These are phyloP conservation scores for Theonella swinhoei DNA, from an alignment of 37 sponge, comb jelly and placozoan species.

Conservation along the genomic window DNA sequence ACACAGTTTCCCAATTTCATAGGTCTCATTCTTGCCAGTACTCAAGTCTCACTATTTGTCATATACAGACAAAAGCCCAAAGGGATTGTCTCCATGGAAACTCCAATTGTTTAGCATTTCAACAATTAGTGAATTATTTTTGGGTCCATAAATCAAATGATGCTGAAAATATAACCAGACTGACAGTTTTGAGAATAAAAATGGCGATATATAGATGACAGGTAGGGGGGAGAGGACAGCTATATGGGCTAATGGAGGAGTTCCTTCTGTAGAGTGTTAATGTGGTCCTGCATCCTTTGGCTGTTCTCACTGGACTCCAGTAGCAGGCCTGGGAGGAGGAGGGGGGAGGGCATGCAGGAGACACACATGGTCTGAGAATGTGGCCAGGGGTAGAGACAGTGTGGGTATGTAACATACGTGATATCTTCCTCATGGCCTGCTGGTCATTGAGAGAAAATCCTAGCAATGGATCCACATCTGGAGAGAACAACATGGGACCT, in stretches of 20 bases:
- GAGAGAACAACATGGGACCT: neutral
- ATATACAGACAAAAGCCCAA: conserved; percentile 31
- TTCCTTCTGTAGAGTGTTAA: neutral
- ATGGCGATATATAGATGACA: neutral
- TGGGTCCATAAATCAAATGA: neutral
- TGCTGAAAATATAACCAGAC: neutral
- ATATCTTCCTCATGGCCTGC: neutral
- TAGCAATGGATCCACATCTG: neutral
- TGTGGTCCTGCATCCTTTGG: neutral
- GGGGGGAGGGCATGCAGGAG: no score
- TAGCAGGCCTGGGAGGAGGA: conserved; percentile 24
- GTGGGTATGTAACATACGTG: no score
- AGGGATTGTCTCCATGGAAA: conserved; percentile 46
- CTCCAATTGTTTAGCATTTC: conserved; percentile 8
- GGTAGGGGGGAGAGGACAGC: neutral
- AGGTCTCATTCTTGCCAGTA: conserved; percentile 42
- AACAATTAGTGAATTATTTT: neutral
- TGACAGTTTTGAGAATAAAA: neutral
- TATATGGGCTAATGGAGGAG: neutral
- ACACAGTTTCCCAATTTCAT: conserved; percentile 2
- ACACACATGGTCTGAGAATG: no score
- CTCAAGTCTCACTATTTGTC: conserved; percentile 64
- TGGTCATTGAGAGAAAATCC: neutral
- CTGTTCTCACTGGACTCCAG: conserved; percentile 19
- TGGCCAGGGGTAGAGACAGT: no score